Evolutionary conservation across 2,113 vertebrate species (phyloP).

Genomic region (Eudyptes chrysolophus): DNA sequence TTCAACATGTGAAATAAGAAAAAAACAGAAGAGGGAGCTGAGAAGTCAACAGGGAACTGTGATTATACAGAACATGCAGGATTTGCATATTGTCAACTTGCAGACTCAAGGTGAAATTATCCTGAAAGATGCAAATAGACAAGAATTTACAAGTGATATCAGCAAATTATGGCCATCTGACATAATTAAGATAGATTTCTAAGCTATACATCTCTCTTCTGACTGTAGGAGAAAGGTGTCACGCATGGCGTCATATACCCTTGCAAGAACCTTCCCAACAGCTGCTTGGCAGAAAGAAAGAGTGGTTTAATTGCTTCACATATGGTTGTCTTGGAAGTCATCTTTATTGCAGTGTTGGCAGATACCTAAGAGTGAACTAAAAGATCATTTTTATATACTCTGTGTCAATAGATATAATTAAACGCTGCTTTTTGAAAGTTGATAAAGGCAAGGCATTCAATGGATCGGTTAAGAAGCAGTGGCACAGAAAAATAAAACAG

Average conservation of each 20-base stretch:
- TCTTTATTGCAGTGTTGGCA: not conserved
- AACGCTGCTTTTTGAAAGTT: not conserved
- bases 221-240: not conserved
- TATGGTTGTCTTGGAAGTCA: not conserved
- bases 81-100: not conserved
- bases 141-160: not conserved
- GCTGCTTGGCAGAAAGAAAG: not conserved
- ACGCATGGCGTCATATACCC: fast-evolving
- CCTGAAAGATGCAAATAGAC: not conserved
- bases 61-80: not conserved
- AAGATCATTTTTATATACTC: not conserved
- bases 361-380: not conserved
- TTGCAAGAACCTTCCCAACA: not conserved
- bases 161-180: not conserved
- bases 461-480: not conserved
- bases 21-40: not conserved
- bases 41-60: not conserved
- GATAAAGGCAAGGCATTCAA: not conserved
- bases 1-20: not conserved
- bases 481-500: not conserved
- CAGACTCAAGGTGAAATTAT: not conserved
- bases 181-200: not conserved
- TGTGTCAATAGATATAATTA: not conserved
- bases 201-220: not conserved
- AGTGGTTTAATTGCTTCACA: not conserved